phyloP scores from a whole-genome alignment of 2,113 vertebrate species.

The Sorex araneus region DNA sequence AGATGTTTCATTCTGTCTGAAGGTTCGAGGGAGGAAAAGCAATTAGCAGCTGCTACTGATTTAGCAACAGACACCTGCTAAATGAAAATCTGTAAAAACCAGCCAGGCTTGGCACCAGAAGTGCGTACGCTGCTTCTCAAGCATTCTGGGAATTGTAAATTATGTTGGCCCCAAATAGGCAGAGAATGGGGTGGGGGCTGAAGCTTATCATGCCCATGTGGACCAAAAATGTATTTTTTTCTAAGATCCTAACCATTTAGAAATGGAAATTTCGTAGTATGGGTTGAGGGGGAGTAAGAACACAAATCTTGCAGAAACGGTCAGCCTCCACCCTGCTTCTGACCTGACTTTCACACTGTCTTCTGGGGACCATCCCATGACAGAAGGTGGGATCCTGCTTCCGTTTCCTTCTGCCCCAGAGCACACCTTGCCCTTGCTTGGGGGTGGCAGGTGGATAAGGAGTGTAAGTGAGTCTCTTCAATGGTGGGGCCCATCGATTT shows the following conservation, averaged over 20 bases:
- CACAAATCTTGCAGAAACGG: background rate
- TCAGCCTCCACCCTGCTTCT: constrained; percentile 11
- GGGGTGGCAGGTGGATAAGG: background rate
- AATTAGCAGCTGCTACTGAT: constrained; percentile 84
- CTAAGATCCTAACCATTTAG: constrained; percentile 53
- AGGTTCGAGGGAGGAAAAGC: constrained; percentile 73
- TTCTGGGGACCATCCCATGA: background rate
- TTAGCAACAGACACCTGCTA: constrained; percentile 83
- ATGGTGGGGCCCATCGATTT: background rate
- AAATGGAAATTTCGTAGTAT: background rate
- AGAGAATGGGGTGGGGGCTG: too few species aligned
- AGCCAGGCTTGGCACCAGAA: constrained; percentile 74
- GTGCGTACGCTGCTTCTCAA: constrained; percentile 22
- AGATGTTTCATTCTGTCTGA: constrained; percentile 82
- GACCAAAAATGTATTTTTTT: constrained; percentile 59
- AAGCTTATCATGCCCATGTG: constrained; percentile 52
- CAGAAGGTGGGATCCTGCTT: background rate
- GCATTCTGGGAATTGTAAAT: constrained; percentile 78
- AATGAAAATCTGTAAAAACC: constrained; percentile 79
- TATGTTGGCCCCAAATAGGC: constrained; percentile 61
- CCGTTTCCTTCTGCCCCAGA: background rate
- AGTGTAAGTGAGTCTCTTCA: background rate
- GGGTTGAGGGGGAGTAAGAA: background rate
- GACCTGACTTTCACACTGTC: background rate
- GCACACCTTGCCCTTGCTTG: background rate